A percentile compares a stretch with the other conserved stretches of the same genome.
Evolutionary conservation across 2,888 invertebrate genomes (phyloP).

Genomic region (Norana najaformis): DNA sequence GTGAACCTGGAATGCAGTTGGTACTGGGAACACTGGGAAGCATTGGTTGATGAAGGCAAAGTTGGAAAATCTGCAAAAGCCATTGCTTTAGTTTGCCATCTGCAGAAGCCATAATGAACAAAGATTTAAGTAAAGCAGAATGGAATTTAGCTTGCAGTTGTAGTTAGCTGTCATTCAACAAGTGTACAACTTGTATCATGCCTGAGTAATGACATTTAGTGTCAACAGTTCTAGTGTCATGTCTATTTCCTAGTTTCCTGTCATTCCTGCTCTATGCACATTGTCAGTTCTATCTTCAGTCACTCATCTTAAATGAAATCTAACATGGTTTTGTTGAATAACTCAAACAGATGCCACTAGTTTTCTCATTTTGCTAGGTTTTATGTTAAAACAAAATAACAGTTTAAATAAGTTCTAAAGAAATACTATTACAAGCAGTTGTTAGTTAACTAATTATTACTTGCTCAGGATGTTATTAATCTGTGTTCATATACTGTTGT

Average conservation of each 20-base stretch:
- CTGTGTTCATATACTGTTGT: neutral
- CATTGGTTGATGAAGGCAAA: neutral
- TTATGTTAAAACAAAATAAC: neutral
- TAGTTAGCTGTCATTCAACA: neutral
- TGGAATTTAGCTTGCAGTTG: too few relatives aligned
- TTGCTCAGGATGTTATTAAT: slow-evolving; percentile 6
- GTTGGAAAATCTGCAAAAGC: neutral
- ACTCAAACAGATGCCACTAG: neutral
- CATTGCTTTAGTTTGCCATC: neutral
- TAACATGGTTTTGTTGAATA: neutral
- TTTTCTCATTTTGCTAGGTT: neutral
- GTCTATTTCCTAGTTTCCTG: neutral
- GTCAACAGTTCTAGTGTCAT: neutral
- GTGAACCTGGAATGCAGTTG: neutral
- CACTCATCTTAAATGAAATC: neutral
- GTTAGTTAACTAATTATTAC: slow-evolving; percentile 10
- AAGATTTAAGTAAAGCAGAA: too few relatives aligned
- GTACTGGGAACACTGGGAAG: too few relatives aligned
- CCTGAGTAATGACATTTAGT: neutral
- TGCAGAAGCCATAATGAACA: neutral
- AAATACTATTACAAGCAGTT: neutral
- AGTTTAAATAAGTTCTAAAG: slow-evolving; percentile 6
- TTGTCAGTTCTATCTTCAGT: neutral
- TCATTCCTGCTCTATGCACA: neutral
- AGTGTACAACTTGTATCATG: neutral